Percentiles rank a stretch among this genome's conserved stretches.
Conservation (phyloP, 2,113 vertebrate species). For the Ophthalmolycus amberensis region DNA sequence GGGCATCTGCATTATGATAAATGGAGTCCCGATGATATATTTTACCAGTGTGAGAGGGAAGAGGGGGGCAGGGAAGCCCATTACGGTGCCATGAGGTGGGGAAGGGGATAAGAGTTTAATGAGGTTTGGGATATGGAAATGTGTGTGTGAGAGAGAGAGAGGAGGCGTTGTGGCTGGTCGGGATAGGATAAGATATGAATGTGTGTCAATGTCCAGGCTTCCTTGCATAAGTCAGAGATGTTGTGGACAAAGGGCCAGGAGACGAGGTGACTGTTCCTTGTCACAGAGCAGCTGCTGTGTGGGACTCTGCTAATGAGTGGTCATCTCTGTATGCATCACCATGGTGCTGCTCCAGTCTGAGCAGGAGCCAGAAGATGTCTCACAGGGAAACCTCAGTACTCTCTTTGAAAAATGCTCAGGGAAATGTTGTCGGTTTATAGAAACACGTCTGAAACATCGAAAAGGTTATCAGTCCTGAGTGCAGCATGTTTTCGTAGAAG, state of each 20-base stretch:
- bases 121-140: conserved; percentile 73
- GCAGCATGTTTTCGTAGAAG: conserved; percentile 19
- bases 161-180: conserved; percentile 40
- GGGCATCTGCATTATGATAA: conserved; percentile 79
- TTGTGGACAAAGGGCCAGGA: conserved; percentile 71
- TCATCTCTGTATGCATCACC: conserved; percentile 75
- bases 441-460: conserved; percentile 4
- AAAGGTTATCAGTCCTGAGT: not conserved
- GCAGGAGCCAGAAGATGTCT: conserved; percentile 59
- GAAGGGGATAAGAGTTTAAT: conserved; percentile 70
- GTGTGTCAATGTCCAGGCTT: conserved; percentile 53
- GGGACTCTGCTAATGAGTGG: conserved; percentile 81
- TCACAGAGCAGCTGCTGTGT: conserved; percentile 82
- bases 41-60: conserved; percentile 69
- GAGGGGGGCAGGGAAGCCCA: conserved; percentile 58
- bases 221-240: conserved; percentile 70
- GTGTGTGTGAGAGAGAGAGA: conserved; percentile 33
- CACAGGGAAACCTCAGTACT: conserved; percentile 50
- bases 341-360: conserved; percentile 67
- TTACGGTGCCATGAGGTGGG: conserved; percentile 60
- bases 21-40: conserved; percentile 73
- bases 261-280: conserved; percentile 71
- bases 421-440: conserved; percentile 11
- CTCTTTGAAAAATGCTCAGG: conserved; percentile 1
- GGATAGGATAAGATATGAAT: conserved; percentile 31